Base-by-base conservation (phyloP, 2,797 vertebrate genomes). In the Phrynocephalus vlangalii region DNA sequence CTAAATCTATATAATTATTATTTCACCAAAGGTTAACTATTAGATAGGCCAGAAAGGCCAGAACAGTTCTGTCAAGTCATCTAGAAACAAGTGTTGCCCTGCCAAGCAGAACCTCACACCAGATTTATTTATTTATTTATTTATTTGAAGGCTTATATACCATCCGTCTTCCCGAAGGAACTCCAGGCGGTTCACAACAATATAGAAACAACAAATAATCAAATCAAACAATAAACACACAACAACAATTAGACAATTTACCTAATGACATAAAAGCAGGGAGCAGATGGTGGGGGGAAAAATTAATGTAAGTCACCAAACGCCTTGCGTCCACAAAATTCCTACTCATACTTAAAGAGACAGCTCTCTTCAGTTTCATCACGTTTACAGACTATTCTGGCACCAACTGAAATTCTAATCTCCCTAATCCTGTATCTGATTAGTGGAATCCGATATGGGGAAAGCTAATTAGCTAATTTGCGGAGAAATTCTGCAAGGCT, bases 401-500 rank as follows among this genome's bases (percentile, higher is more conserved):
- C 15, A 79, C 60, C 30, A 83, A 79, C 11, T 82, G 72, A 68
- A 7, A 30, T 1, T 63, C 28, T 67, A 33, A 81, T 78, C 60
- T 28, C 70, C 50, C 83, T 63, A 33, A 70, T 56, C 70, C 85
- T 75, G 80, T 52, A 87, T 81, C 13, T 91, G 48, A 75, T 82
- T 52, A 38, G 70, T 0, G 10, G 18, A 81, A 91, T 78, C 60
- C 56, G 26, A 56, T 52, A 28, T 78, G 80, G 20, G 38, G 73
- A 87, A 7, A 73, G 80, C 28, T 82, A 85, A 91, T 82, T 28
- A 90, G 73, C 18, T 7, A 82, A 79, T 71, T 90, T 87, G 4
- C 83, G 82, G 38, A 91, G 67, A 52, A 24, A 70, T 48, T 28
- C 22, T 83, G 44, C 56, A 66, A 50, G 30, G 60, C 60, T 56